Evolutionary conservation across 2,113 vertebrate species (phyloP).

Genomic region (Xyrauchen texanus): DNA sequence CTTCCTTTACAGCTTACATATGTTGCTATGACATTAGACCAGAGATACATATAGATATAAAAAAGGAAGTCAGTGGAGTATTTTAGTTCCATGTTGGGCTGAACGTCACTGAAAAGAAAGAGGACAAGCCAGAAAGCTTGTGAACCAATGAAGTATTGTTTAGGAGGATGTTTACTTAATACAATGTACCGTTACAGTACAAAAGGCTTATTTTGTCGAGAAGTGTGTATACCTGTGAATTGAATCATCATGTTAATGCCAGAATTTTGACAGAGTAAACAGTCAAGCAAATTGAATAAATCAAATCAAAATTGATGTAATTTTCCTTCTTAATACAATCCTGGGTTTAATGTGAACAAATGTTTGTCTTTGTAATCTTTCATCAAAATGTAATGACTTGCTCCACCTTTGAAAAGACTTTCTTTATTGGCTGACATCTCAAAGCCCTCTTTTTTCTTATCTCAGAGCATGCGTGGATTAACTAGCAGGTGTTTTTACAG

Average conservation of each 20-base stretch:
- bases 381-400: too few relatives aligned
- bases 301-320: too few relatives aligned
- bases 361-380: too few relatives aligned
- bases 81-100: background rate
- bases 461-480: too few relatives aligned
- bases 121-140: background rate
- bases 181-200: background rate
- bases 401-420: too few relatives aligned
- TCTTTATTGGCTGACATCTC: too few relatives aligned
- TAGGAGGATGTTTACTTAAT: background rate
- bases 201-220: background rate
- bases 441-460: too few relatives aligned
- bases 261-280: background rate
- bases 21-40: constrained; percentile 39
- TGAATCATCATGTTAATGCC: background rate
- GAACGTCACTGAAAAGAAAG: background rate
- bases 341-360: too few relatives aligned
- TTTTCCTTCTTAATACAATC: too few relatives aligned
- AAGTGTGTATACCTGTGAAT: background rate
- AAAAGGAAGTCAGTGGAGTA: background rate
- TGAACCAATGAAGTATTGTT: background rate
- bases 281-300: too few relatives aligned
- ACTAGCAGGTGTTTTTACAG: too few relatives aligned
- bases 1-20: background rate
- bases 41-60: background rate